These are phyloP conservation scores for Onychomys arenicola DNA, from an alignment of 2,797 vertebrate genomes.

Conservation along the genomic window DNA sequence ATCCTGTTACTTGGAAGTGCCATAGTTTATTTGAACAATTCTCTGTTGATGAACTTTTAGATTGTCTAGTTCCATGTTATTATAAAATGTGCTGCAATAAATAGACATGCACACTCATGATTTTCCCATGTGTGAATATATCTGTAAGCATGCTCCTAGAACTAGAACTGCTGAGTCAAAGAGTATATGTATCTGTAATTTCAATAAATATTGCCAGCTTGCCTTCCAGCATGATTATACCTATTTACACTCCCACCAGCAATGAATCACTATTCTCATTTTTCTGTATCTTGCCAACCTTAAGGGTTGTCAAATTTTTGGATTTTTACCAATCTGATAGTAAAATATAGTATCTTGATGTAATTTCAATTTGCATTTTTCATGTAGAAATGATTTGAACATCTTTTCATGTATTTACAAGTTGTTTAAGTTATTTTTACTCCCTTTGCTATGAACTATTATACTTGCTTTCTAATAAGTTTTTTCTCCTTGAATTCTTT, in stretches of 20 bases:
- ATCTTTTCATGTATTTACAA: conserved; percentile 78
- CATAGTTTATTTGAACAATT: conserved; percentile 37
- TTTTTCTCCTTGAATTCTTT: conserved; percentile 52
- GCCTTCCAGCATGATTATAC: conserved; percentile 79
- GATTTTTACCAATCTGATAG: conserved; percentile 82
- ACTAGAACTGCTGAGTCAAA: conserved; percentile 81
- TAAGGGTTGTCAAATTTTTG: conserved; percentile 83
- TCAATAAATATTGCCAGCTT: conserved; percentile 79
- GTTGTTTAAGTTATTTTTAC: conserved; percentile 75
- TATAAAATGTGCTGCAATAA: conserved; percentile 53
- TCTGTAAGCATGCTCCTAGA: conserved; percentile 65
- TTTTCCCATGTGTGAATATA: conserved; percentile 65
- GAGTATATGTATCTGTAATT: conserved; percentile 77
- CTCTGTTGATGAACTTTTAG: conserved; percentile 35
- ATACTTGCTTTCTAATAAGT: conserved; percentile 61
- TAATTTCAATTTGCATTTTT: conserved; percentile 81
- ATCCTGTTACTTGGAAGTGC: conserved; percentile 22
- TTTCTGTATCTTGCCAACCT: conserved; percentile 76
- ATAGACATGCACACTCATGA: conserved; percentile 67
- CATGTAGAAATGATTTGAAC: conserved; percentile 76
- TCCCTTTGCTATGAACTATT: conserved; percentile 73
- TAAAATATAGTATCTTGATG: conserved; percentile 81
- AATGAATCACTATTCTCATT: conserved; percentile 78
- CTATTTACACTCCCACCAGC: conserved; percentile 81
- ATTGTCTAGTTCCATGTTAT: conserved; percentile 37